Percentiles rank a stretch among this genome's conserved stretches.
phyloP scores from a whole-genome alignment of 1,140 invertebrate genomes.

The Drosophila quadrilineata region DNA sequence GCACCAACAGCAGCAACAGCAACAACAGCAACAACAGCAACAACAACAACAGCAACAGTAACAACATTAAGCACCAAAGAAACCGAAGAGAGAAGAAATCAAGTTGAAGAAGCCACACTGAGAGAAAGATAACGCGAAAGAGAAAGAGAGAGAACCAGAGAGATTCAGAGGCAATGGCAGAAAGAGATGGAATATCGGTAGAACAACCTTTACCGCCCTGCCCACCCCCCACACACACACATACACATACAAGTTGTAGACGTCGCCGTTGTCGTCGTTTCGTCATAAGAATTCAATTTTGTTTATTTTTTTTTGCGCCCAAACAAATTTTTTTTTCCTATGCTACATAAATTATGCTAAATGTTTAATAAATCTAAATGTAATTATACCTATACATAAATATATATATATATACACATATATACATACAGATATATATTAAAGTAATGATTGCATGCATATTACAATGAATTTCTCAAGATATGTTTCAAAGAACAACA shows the following conservation, averaged over 20 bases:
- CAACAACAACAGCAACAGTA: slow-evolving; percentile 45
- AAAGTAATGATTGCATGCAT: slow-evolving; percentile 39
- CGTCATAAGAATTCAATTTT: slow-evolving; percentile 56
- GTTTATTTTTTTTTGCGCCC: slow-evolving; percentile 52
- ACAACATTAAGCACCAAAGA: slow-evolving; percentile 76
- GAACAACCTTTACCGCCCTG: too few relatives aligned
- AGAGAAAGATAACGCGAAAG: slow-evolving; percentile 19
- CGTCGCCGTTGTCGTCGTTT: slow-evolving; percentile 35
- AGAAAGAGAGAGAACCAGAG: too few relatives aligned
- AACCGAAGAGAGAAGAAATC: too few relatives aligned
- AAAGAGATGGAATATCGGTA: too few relatives aligned
- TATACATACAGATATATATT: slow-evolving; percentile 14
- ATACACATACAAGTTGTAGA: slow-evolving; percentile 20
- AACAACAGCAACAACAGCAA: slow-evolving; percentile 56
- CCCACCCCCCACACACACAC: slow-evolving; percentile 25
- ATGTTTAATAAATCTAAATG: slow-evolving; percentile 61
- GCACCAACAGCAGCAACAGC: slow-evolving; percentile 54
- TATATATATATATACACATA: slow-evolving; percentile 36
- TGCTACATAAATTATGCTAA: slow-evolving; percentile 75
- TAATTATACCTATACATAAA: slow-evolving; percentile 10
- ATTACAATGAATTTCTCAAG: slow-evolving; percentile 69
- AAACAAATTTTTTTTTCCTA: slow-evolving; percentile 71
- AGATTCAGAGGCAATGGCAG: too few relatives aligned
- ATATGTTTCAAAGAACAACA: slow-evolving; percentile 38
- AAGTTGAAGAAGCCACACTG: slow-evolving; percentile 74